Base-by-base conservation (phyloP, 2,797 vertebrate genomes). In the Phoeniculus purpureus region DNA sequence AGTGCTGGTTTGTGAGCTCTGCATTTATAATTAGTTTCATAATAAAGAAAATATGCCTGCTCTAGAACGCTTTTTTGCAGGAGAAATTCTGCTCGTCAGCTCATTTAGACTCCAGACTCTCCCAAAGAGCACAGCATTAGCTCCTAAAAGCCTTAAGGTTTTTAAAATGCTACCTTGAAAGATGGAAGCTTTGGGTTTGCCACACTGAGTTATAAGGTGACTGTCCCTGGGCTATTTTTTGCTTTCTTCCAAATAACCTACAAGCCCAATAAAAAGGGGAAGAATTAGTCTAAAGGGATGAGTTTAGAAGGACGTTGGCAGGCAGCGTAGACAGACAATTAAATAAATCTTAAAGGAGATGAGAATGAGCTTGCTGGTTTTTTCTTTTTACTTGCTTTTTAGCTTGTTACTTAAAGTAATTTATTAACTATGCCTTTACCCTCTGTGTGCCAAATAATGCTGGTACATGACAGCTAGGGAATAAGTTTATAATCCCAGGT, bases 201-300 rank as follows among this genome's bases (percentile, higher is more conserved):
- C 34, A 10, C 75, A 47, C 87, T 4, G 83, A 67, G 65, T 82
- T 85, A 59, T 9, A 70, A 85, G 76, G 72, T 75, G 66, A 40
- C 75, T 76, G 48, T 92, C 86, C 86, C 84, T 59, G 70, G 76
- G 81, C 84, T 85, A 7, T 58, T 75, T 43, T 81, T 93, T 94
- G 79, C 86, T 92, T 94, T 73, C 84, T 92, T 90, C 84, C 88
- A 76, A 77, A 92, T 78, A 89, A 83, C 52, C 50, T 87, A 31
- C 79, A 90, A 92, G 55, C 29, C 76, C 60, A 66, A 40, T 94
- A 73, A 87, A 86, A 87, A 70, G 25, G 8, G 27, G 31, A 26
- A 29, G 67, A 87, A 94, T 92, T 75, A 81, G 27, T 92, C 87
- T 89, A 27, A 81, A 81, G 92, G 91, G 91, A 90, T 52, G 78